phyloP scores from a whole-genome alignment of 1,140 invertebrate species.

The Whitmania pigra region DNA sequence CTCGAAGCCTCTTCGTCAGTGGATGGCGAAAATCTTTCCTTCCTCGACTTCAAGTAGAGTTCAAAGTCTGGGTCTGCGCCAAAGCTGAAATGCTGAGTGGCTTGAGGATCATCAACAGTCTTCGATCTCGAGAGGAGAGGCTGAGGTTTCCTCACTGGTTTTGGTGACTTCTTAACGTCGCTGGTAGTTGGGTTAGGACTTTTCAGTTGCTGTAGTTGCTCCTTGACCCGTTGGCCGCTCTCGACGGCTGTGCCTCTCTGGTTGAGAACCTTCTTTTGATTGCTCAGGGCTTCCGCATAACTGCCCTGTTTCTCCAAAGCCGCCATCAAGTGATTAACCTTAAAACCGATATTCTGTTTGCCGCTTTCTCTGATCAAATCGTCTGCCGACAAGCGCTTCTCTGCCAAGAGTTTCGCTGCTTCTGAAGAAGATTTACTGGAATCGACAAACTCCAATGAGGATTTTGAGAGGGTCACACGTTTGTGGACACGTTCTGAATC shows the following conservation, averaged over 20 bases:
- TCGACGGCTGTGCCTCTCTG: background rate
- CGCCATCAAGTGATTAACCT: background rate
- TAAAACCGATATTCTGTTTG: background rate
- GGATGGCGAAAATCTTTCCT: slow-evolving; percentile 4
- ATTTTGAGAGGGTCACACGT: too few relatives aligned
- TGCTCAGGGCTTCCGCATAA: background rate
- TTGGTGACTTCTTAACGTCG: background rate
- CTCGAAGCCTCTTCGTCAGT: background rate
- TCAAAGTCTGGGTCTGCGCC: slow-evolving; percentile 2
- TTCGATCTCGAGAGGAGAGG: background rate
- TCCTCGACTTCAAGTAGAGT: background rate
- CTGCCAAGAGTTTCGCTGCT: too few relatives aligned
- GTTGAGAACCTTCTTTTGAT: slow-evolving; percentile 1
- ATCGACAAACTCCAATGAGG: too few relatives aligned
- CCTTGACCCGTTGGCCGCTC: background rate
- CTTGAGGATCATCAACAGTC: background rate
- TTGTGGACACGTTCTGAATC: too few relatives aligned
- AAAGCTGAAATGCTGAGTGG: background rate
- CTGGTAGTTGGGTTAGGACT: background rate
- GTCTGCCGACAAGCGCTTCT: too few relatives aligned
- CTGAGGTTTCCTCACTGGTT: background rate
- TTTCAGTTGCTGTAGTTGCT: slow-evolving; percentile 1
- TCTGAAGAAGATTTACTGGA: too few relatives aligned
- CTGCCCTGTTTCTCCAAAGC: background rate
- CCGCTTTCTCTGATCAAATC: too few relatives aligned